These are phyloP conservation scores for Phlogophora meticulosa DNA, from an alignment of 2,888 invertebrate species.

Conservation along the genomic window DNA sequence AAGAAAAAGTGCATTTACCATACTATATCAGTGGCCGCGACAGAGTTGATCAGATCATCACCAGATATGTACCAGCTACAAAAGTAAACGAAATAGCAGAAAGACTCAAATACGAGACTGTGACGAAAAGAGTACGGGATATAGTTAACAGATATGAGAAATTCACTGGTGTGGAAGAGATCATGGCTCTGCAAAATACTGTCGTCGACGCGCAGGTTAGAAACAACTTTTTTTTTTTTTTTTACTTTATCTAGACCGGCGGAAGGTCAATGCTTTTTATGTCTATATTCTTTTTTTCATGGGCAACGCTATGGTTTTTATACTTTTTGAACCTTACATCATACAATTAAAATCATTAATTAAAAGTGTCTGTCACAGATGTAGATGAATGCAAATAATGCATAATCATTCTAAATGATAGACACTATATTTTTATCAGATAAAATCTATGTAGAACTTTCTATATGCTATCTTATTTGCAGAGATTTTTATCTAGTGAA, in stretches of 20 bases:
- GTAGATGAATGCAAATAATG: constrained; percentile 31
- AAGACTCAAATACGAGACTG: constrained; percentile 80
- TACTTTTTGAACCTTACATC: constrained; percentile 35
- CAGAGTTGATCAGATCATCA: constrained; percentile 83
- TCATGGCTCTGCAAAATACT: constrained; percentile 93
- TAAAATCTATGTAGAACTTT: constrained; percentile 22
- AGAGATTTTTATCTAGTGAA: constrained; percentile 9
- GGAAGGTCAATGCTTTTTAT: constrained; percentile 36
- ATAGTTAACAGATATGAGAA: constrained; percentile 93
- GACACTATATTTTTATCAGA: constrained; percentile 34
- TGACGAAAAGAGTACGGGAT: constrained; percentile 83
- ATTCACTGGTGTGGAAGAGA: constrained; percentile 95
- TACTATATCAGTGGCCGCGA: constrained; percentile 76
- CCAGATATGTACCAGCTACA: constrained; percentile 81
- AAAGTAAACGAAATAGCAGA: constrained; percentile 84
- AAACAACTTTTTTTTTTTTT: constrained; percentile 1
- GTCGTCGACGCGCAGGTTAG: constrained; percentile 93
- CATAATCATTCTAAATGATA: constrained; percentile 36
- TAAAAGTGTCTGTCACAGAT: constrained; percentile 14
- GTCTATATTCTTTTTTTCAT: constrained; percentile 15
- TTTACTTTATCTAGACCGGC: neutral
- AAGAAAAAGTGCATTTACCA: constrained; percentile 80
- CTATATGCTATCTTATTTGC: constrained; percentile 37
- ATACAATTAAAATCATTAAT: constrained; percentile 28
- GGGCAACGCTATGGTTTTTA: constrained; percentile 3